phyloP scores from a whole-genome alignment of 2,113 vertebrate species.

The Erythrocercus mccallii region DNA sequence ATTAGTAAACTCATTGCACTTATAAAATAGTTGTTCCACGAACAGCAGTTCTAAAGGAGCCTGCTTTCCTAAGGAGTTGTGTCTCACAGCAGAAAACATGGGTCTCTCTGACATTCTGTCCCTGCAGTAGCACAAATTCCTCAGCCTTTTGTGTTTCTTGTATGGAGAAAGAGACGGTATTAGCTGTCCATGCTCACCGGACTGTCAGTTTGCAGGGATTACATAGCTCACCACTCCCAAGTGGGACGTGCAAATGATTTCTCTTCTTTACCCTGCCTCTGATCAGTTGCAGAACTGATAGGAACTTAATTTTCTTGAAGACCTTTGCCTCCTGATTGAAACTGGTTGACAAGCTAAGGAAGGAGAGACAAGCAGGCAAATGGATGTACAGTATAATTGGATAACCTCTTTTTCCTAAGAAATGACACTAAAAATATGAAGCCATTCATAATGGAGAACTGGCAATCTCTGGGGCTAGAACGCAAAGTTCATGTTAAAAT shows the following conservation, averaged over 20 bases:
- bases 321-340: conserved; percentile 41
- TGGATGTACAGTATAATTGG: conserved; percentile 13
- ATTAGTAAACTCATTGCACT: not conserved
- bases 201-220: not conserved
- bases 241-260: not conserved
- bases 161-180: not conserved
- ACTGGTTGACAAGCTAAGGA: not conserved
- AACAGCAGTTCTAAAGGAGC: not conserved
- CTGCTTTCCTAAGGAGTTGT: not conserved
- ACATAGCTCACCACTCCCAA: not conserved
- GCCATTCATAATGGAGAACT: conserved; percentile 15
- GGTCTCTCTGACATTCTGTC: not conserved
- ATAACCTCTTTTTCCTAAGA: conserved; percentile 20
- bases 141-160: not conserved
- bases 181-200: not conserved
- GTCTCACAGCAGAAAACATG: not conserved
- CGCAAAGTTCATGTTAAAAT: conserved; percentile 57
- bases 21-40: not conserved
- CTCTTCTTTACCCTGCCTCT: not conserved
- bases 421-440: conserved; percentile 20
- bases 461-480: conserved; percentile 20
- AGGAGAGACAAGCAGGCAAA: not conserved
- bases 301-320: conserved; percentile 48
- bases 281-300: conserved; percentile 36
- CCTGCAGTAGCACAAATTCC: not conserved